Evolutionary conservation across 1,140 invertebrate species (phyloP), one percentile per base, ranked within the genome.

Genomic region (Trichonephila clavata): DNA sequence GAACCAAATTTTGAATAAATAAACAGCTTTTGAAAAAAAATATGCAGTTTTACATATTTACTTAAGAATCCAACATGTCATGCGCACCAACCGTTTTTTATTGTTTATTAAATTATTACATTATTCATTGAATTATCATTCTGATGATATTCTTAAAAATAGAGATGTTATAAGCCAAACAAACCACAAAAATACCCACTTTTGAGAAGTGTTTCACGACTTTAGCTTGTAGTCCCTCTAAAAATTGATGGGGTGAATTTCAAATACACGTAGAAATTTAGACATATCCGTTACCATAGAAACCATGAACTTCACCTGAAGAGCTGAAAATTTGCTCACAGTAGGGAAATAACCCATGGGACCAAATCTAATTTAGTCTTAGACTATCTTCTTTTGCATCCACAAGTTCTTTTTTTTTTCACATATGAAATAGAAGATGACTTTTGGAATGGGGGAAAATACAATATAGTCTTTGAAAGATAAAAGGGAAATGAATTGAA

Each of bases 361-460:
- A 87, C 14, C 24, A 87, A 43, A 87, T 32, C 59, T 63, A 87
- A 87, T 87, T 87, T 87, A 32, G 86, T 27, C n/a, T 16, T 18
- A 39, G 24, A 27, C 24, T 77, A 77, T 77, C 4, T 77, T 39
- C 71, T 77, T 32, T 39, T 43, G 39, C 20, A 21, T 59, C n/a
- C 21, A 6, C 7, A 21, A 27, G 8, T 21, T 63, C 18, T 20
- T 18, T 87, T 87, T 87, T n/a, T 24, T 39, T 39, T 39, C 7
- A 84, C 21, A n/a, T 57, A 7, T n/a, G 60, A 32, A 60, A 57
- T 13, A 39, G 4, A 77, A 39, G n/a, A 77, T 43, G 39, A 8
- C 2, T 39, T 43, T 57, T 27, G 16, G 81, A n/a, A 2, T 10
- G 21, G 21, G n/a, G 18, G 7, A 83, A 50, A 18, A 0, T 50